A percentile compares a stretch with the other conserved stretches of the same genome.
These are phyloP conservation scores for Corythornis cristatus DNA, from an alignment of 2,113 vertebrate species.

Conservation along the genomic window DNA sequence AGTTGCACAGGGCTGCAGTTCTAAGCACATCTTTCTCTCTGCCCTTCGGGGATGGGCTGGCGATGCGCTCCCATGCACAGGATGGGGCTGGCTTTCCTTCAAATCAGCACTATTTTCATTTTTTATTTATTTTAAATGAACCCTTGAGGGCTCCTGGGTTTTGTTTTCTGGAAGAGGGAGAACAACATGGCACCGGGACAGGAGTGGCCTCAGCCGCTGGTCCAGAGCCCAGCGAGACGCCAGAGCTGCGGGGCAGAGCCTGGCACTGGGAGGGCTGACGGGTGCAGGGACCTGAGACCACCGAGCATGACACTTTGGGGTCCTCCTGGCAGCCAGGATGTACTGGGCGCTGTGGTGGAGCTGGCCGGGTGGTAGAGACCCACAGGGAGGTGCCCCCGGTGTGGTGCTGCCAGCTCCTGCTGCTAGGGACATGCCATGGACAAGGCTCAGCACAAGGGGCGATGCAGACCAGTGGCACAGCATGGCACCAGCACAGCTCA, in stretches of 20 bases:
- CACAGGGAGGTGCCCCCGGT: rapidly evolving
- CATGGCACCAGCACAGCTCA: rapidly evolving
- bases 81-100: conserved; percentile 26
- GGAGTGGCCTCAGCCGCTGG: not conserved
- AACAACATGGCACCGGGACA: not conserved
- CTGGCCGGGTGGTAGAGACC: not conserved
- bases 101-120: conserved; percentile 34
- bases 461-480: rapidly evolving
- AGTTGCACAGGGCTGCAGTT: conserved; percentile 69
- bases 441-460: rapidly evolving
- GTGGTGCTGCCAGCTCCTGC: rapidly evolving
- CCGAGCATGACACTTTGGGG: rapidly evolving
- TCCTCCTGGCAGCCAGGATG: rapidly evolving
- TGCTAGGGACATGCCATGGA: not conserved
- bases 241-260: not conserved
- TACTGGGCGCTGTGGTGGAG: rapidly evolving
- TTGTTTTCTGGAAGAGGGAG: conserved; percentile 18
- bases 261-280: not conserved
- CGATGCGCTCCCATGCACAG: not conserved
- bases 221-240: rapidly evolving
- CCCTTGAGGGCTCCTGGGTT: conserved; percentile 46
- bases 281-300: rapidly evolving
- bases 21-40: conserved; percentile 69
- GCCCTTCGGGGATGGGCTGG: conserved; percentile 57
- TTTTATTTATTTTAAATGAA: conserved; percentile 68